Conservation (phyloP, 2,113 vertebrate genomes). For the Hassar affinis region DNA sequence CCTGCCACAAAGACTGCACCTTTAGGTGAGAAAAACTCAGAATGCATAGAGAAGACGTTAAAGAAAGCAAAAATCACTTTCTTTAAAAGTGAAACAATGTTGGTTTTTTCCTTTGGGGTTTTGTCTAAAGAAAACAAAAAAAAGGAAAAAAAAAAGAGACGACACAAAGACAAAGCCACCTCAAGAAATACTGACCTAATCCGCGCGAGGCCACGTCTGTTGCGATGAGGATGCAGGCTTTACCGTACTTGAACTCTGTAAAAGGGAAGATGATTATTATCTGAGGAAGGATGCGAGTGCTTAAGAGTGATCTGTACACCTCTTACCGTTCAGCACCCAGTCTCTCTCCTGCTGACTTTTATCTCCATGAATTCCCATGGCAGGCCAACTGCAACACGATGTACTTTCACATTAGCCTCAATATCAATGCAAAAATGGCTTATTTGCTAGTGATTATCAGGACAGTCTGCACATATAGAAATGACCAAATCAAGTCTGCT, state of each 20-base stretch:
- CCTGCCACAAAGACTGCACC: conserved; percentile 99
- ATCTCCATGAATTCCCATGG: conserved; percentile 98
- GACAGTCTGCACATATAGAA: too few species aligned
- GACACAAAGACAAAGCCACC: conserved; percentile 56
- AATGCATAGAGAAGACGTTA: conserved; percentile 98
- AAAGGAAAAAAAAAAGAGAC: not conserved
- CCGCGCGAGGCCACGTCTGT: conserved; percentile 98
- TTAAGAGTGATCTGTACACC: not conserved
- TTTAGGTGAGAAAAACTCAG: conserved; percentile 99
- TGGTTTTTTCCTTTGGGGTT: conserved; percentile 38
- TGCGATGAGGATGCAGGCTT: conserved; percentile 98
- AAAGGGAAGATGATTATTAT: conserved; percentile 32
- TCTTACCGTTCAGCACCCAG: conserved; percentile 96
- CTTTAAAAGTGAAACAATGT: conserved; percentile 83
- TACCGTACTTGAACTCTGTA: conserved; percentile 96
- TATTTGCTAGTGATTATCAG: not conserved
- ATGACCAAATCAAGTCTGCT: not conserved
- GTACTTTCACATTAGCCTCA: not conserved
- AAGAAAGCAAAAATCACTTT: conserved; percentile 99
- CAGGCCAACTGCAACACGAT: conserved; percentile 85
- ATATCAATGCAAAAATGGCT: not conserved
- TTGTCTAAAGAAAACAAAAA: conserved; percentile 34
- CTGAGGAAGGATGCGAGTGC: too few species aligned
- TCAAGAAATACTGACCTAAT: conserved; percentile 89
- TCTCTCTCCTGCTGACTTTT: conserved; percentile 98